phyloP scores from a whole-genome alignment of 2,888 invertebrate genomes.

The Salticus scenicus region DNA sequence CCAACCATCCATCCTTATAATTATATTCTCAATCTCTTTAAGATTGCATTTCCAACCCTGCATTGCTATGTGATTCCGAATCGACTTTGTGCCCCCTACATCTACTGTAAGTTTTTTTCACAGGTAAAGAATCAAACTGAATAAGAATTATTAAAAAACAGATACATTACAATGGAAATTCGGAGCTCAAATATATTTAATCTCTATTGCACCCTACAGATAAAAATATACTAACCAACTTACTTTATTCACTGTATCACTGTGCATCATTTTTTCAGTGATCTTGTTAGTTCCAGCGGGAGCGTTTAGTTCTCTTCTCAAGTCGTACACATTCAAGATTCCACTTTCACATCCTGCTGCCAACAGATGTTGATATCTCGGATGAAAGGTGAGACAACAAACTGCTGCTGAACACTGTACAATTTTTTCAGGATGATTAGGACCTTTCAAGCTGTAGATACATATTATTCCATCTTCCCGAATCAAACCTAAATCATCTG shows the following conservation, averaged over 20 bases:
- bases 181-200: too few species aligned
- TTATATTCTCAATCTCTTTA: too few species aligned
- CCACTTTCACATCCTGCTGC: conserved; percentile 15
- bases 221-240: too few species aligned
- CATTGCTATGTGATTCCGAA: too few species aligned
- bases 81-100: too few species aligned
- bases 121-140: too few species aligned
- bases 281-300: neutral
- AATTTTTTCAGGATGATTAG: conserved; percentile 30
- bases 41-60: too few species aligned
- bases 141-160: too few species aligned
- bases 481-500: conserved; percentile 26
- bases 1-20: too few species aligned
- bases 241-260: conserved; percentile 33
- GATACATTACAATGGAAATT: too few species aligned
- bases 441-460: conserved; percentile 48
- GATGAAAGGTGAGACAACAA: conserved; percentile 39
- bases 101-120: too few species aligned
- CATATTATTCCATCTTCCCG: conserved; percentile 23
- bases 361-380: conserved; percentile 12
- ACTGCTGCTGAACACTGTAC: conserved; percentile 19
- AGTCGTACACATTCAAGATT: neutral
- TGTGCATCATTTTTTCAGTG: conserved; percentile 11
- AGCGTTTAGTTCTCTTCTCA: neutral
- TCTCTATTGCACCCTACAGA: too few species aligned